phyloP scores from a whole-genome alignment of 2,113 vertebrate species.

The Morone chrysops region DNA sequence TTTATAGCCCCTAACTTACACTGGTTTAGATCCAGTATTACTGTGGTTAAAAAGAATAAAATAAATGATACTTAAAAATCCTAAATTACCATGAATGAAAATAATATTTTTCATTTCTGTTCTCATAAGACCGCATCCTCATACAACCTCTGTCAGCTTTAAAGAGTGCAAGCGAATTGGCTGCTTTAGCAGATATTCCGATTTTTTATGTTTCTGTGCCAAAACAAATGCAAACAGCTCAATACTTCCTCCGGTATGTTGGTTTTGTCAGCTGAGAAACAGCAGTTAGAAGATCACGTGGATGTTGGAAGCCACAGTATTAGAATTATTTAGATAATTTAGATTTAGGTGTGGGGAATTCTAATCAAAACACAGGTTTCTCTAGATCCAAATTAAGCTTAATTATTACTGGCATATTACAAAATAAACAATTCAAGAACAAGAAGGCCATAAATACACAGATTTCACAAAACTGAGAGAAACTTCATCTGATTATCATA shows the following conservation, averaged over 20 bases:
- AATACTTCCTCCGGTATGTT: not conserved
- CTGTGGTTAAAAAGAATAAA: not conserved
- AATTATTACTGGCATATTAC: not conserved
- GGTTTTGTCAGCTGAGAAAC: not conserved
- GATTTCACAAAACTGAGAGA: not conserved
- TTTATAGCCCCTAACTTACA: not conserved
- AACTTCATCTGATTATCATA: no score
- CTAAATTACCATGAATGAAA: not conserved
- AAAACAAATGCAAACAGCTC: not conserved
- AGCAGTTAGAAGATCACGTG: no score
- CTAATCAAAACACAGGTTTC: no score
- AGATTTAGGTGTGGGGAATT: no score
- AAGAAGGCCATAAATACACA: not conserved
- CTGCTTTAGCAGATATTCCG: no score
- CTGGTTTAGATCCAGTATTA: not conserved
- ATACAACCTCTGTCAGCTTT: not conserved
- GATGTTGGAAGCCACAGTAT: no score
- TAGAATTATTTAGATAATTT: no score
- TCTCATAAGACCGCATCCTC: not conserved
- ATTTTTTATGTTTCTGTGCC: not conserved
- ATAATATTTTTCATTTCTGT: not conserved
- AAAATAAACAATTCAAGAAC: not conserved
- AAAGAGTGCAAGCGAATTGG: not conserved
- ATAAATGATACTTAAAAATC: not conserved
- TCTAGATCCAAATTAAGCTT: not conserved